Conservation (phyloP, 2,113 vertebrate species). For the Apodemus speciosus region DNA sequence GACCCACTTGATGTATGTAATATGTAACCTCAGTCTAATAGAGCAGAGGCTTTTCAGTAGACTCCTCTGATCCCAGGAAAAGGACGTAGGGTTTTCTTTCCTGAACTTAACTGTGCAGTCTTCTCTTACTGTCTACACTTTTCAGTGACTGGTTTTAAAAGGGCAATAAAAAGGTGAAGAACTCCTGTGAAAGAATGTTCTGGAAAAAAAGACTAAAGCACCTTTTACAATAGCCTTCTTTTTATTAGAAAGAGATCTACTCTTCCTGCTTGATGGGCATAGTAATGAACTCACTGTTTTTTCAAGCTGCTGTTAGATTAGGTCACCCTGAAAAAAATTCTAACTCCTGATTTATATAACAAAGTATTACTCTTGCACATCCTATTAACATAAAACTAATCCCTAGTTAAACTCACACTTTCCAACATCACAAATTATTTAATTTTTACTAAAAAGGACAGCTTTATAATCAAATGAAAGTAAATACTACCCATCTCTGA, state of each 20-base stretch:
- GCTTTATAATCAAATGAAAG: background rate
- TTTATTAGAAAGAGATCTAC: background rate
- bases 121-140: background rate
- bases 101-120: background rate
- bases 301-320: background rate
- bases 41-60: background rate
- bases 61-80: background rate
- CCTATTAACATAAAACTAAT: background rate
- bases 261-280: background rate
- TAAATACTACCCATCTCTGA: background rate
- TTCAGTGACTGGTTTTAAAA: background rate
- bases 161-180: background rate
- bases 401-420: background rate
- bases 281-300: background rate
- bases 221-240: background rate
- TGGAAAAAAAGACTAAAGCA: background rate
- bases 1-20: background rate
- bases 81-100: background rate
- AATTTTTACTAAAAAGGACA: background rate
- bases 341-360: background rate
- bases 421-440: background rate
- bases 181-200: background rate
- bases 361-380: constrained; percentile 8
- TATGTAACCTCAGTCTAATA: background rate
- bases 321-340: background rate